Evolutionary conservation across 2,888 invertebrate genomes (phyloP), one percentile per base, ranked within the genome.

Genomic region (Drosophila algonquin): DNA sequence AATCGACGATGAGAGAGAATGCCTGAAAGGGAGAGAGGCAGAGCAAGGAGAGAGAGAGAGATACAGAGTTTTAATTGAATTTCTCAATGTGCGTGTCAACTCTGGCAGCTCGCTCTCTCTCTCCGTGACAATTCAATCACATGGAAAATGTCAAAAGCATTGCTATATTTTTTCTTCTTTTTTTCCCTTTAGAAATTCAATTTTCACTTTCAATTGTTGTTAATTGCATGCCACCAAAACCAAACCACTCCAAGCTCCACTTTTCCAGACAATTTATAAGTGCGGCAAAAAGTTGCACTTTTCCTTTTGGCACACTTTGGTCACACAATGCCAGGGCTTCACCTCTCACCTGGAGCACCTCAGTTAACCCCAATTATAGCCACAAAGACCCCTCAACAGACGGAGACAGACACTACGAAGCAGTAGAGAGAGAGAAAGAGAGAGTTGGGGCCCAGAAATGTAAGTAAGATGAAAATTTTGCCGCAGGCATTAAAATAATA

Each of bases 401-500:
- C 48, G 30, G 58, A 59, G 64, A 47, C 59, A 59, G 62, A 54
- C 47, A 81, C 76, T 67, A 81, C 14, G 40, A 68, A 69, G 76
- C 73, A 86, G 83, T 77, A 80, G 76, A 83, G 83, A 88, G 86
- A 59, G 44, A n/a, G 8, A 7, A 47, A 61, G 59, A 69, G 63
- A 59, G 44, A n/a, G 8, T 6, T 12, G 35, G 32, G 52, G 50
- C 55, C 62, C 54, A 75, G 73, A 76, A 78, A 80, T 67, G 83
- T 80, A 88, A 88, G 80, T 80, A 84, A 86, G 89, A 86, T 89
- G 86, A 87, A 86, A 40, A 89, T 77, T 81, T 76, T 80, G 89
- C 90, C 89, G 86, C 82, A 79, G 81, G 89, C 88, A 84, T 86
- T 81, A 86, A 90, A 90, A 90, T 89, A 89, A 89, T 90, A 89